A percentile compares a stretch with the other conserved stretches of the same genome.
Conservation (phyloP, 2,888 invertebrate species). For the Pyrgus malvae region DNA sequence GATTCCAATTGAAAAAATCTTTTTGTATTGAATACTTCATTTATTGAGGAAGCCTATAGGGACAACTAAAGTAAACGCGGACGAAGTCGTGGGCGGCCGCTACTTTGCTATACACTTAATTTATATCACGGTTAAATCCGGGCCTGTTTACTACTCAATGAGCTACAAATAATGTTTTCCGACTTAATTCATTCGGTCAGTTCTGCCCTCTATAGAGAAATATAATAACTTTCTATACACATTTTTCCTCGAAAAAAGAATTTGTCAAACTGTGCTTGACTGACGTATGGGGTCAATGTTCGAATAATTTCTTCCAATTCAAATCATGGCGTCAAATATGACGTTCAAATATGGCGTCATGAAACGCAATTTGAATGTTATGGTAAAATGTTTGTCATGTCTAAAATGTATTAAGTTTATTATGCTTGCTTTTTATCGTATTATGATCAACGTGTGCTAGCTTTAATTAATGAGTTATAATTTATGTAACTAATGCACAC, state of each 20-base stretch:
- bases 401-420: too few relatives aligned
- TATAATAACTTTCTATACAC: slow-evolving; percentile 1
- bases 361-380: neutral
- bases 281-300: neutral
- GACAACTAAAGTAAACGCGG: too few relatives aligned
- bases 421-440: too few relatives aligned
- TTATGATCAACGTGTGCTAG: too few relatives aligned
- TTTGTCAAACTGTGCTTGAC: neutral
- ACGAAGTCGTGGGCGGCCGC: too few relatives aligned
- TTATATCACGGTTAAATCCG: neutral
- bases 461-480: too few relatives aligned
- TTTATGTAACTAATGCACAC: too few relatives aligned
- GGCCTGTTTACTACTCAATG: neutral
- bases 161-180: slow-evolving; percentile 4
- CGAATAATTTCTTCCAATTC: neutral
- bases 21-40: too few relatives aligned
- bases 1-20: too few relatives aligned
- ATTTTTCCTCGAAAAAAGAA: neutral
- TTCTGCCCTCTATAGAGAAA: neutral
- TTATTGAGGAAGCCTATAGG: too few relatives aligned
- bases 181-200: slow-evolving; percentile 10
- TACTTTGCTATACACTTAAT: neutral
- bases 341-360: neutral
- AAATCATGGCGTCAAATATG: too few relatives aligned
- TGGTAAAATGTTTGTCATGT: neutral